phyloP scores from a whole-genome alignment of 2,113 vertebrate species.

The Agapornis roseicollis region DNA sequence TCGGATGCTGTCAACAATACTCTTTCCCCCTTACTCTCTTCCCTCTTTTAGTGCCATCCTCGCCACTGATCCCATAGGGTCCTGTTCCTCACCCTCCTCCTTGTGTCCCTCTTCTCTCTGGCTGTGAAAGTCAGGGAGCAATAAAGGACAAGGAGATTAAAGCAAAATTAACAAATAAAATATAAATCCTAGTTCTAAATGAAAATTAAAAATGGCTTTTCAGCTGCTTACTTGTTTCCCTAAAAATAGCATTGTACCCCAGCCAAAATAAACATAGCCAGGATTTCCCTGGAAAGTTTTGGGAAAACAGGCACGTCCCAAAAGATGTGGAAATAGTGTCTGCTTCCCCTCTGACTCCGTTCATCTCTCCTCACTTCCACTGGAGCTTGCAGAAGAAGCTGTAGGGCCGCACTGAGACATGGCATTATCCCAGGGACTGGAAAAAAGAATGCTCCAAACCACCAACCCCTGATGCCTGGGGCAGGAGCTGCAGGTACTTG shows the following conservation, averaged over 20 bases:
- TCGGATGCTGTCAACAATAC: constrained; percentile 73
- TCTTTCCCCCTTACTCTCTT: constrained; percentile 41
- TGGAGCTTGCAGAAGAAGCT: neutral
- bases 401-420: neutral
- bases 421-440: neutral
- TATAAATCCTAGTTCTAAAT: constrained; percentile 59
- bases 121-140: constrained; percentile 46
- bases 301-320: neutral
- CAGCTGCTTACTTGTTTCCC: neutral
- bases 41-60: constrained; percentile 37
- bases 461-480: neutral
- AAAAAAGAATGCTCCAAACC: neutral
- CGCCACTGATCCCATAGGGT: constrained; percentile 1
- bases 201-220: constrained; percentile 55
- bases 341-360: neutral
- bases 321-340: neutral
- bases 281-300: constrained; percentile 23
- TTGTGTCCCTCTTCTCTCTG: constrained; percentile 13
- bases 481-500: neutral
- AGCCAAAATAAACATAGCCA: neutral
- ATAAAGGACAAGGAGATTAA: constrained; percentile 61
- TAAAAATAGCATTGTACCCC: constrained; percentile 4
- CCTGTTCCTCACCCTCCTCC: neutral
- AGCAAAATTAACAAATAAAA: constrained; percentile 66
- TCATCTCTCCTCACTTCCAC: neutral